A percentile compares a stretch with the other conserved stretches of the same genome.
Evolutionary conservation across 2,113 vertebrate species (phyloP).

Genomic region (Larimichthys crocea): DNA sequence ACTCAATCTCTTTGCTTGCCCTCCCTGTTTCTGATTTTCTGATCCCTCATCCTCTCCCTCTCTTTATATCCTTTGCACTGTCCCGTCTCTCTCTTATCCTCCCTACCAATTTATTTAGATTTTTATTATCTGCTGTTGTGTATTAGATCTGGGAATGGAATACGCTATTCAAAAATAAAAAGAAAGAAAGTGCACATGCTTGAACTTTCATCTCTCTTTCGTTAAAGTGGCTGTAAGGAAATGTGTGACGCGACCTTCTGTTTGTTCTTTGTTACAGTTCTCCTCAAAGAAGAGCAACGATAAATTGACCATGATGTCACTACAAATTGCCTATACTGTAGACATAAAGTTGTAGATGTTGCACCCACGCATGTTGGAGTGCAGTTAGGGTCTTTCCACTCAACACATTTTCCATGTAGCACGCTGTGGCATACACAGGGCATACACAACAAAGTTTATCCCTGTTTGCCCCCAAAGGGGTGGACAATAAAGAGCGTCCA

Average conservation of each 20-base stretch:
- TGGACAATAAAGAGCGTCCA: constrained; percentile 6
- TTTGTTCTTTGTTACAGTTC: neutral
- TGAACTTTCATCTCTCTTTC: neutral
- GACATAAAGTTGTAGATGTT: neutral
- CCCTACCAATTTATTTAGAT: neutral
- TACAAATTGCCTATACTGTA: neutral
- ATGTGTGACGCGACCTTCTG: neutral
- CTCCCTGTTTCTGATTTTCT: constrained; percentile 29
- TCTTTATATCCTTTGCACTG: constrained; percentile 6
- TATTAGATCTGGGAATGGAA: constrained; percentile 3
- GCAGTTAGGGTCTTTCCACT: neutral
- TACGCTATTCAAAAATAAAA: neutral
- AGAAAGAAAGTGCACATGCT: neutral
- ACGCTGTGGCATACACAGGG: neutral
- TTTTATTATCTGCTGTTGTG: neutral
- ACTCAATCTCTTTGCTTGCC: constrained; percentile 32
- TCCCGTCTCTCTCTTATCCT: neutral
- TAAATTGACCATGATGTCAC: neutral
- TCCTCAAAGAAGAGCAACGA: neutral
- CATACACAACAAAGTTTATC: neutral
- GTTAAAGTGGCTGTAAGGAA: neutral
- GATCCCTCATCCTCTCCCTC: neutral
- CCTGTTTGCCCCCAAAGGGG: neutral
- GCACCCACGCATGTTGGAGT: neutral
- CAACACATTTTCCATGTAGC: neutral